These are phyloP conservation scores for Pyralis farinalis DNA, from an alignment of 2,888 invertebrate genomes.

Conservation along the genomic window DNA sequence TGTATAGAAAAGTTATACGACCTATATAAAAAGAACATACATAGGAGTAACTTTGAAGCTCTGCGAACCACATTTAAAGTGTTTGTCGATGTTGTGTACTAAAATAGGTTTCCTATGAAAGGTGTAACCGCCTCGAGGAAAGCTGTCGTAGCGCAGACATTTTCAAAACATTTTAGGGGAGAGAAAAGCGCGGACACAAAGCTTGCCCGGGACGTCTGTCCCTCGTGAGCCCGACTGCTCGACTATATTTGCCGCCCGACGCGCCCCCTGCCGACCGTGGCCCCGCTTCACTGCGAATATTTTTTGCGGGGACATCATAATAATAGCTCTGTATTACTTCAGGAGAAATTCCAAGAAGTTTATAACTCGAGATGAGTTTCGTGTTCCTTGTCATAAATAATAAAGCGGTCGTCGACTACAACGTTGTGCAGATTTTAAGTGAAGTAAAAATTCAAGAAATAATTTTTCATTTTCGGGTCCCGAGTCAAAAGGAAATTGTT, in stretches of 20 bases:
- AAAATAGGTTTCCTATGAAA: neutral
- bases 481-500: conserved; percentile 55
- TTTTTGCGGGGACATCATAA: conserved; percentile 81
- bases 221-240: conserved; percentile 34
- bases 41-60: too few relatives aligned
- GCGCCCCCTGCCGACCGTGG: conserved; percentile 45
- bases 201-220: conserved; percentile 32
- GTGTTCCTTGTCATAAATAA: conserved; percentile 81
- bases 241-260: conserved; percentile 38
- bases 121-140: neutral
- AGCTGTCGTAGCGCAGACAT: conserved; percentile 9
- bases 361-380: conserved; percentile 82
- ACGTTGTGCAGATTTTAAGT: conserved; percentile 77
- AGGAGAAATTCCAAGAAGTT: conserved; percentile 81
- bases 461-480: conserved; percentile 65
- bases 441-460: conserved; percentile 73
- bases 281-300: conserved; percentile 61
- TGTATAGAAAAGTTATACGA: neutral
- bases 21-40: too few relatives aligned
- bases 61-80: too few relatives aligned
- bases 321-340: conserved; percentile 81
- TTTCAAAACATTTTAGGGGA: conserved; percentile 22
- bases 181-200: conserved; percentile 19
- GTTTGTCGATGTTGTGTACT: too few relatives aligned
- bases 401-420: conserved; percentile 79